Evolutionary conservation across 1,140 invertebrate species (phyloP).

Genomic region (Monomorium pharaonis): DNA sequence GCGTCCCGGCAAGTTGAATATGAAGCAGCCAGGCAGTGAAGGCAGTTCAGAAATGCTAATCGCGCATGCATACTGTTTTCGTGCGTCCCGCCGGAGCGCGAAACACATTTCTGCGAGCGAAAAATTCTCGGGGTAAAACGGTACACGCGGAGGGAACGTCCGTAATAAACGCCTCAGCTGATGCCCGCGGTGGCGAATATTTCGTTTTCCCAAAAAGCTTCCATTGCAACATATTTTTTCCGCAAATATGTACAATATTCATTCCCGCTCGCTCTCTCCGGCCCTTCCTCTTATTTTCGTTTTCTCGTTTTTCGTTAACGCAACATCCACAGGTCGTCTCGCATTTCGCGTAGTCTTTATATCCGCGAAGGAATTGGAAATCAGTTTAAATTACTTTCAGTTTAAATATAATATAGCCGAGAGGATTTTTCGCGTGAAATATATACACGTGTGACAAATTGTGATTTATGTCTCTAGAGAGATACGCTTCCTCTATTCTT

Average conservation of each 20-base stretch:
- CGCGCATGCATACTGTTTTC: constrained; percentile 54
- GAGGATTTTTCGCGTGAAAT: no score
- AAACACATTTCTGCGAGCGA: constrained; percentile 28
- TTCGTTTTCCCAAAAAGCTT: constrained; percentile 7
- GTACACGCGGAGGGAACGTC: neutral
- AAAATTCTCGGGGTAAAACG: constrained; percentile 28
- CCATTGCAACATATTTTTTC: neutral
- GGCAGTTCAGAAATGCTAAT: constrained; percentile 55
- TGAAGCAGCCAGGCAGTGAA: constrained; percentile 32
- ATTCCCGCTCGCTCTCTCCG: neutral
- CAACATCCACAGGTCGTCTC: neutral
- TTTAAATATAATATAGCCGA: neutral
- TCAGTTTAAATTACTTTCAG: neutral
- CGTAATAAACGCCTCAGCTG: constrained; percentile 19
- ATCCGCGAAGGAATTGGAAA: neutral
- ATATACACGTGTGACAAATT: constrained; percentile 17
- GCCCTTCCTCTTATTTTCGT: neutral
- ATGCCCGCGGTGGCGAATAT: neutral
- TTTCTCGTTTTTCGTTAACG: neutral
- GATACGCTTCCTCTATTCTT: neutral
- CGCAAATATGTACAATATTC: constrained; percentile 8
- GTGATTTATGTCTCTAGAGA: neutral
- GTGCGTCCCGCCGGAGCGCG: neutral
- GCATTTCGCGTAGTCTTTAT: neutral
- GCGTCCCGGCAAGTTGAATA: constrained; percentile 40